Evolutionary conservation across 2,888 invertebrate species (phyloP), one percentile per base, ranked within the genome.

Genomic region (Hecatera dysodea): DNA sequence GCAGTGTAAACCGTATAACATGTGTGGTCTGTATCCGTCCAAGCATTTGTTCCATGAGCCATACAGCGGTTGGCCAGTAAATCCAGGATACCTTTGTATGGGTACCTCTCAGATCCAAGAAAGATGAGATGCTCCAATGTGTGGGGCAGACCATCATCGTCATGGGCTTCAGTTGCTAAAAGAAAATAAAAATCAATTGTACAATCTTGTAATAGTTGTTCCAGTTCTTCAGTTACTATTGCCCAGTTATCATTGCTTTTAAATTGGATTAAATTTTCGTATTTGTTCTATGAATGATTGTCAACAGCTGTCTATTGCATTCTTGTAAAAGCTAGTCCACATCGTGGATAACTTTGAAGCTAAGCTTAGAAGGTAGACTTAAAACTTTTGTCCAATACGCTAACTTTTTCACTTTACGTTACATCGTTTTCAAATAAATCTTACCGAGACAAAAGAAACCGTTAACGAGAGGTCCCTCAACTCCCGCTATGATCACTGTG

Each of bases 101-200:
- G 99, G 90, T 98, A 99, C 19, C 98, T 96, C 90, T 99, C 97
- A 79, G 98, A 99, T 0, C 99, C 99, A 91, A 99, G 95, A 92
- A 99, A 99, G 62, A 99, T 97, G 17, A 99, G 96, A 94, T 99
- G 99, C 89, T 99, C 99, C 92, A 99, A 94, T 0, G 99, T 99
- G 90, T 99, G 99, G 0, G 99, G 99, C 67, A 99, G 92, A 4
- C 99, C 99, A 94, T 99, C 99, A 92, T 99, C 98, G 90, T 98
- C 98, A 87, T 98, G 97, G 0, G 99, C 98, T 95, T 99, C 98
- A 8, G 99, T 99, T 12, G 98, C 99, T 99, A 89, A 67, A 84
- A 17, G 53, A 73, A 66, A 74, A 66, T 48, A 74, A 78, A 67
- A 64, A 50, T 67, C 46, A 17, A 50, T 22, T 61, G 17, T 15